phyloP scores from a whole-genome alignment of 2,888 invertebrate species.

The Gandaritis pyraliata region DNA sequence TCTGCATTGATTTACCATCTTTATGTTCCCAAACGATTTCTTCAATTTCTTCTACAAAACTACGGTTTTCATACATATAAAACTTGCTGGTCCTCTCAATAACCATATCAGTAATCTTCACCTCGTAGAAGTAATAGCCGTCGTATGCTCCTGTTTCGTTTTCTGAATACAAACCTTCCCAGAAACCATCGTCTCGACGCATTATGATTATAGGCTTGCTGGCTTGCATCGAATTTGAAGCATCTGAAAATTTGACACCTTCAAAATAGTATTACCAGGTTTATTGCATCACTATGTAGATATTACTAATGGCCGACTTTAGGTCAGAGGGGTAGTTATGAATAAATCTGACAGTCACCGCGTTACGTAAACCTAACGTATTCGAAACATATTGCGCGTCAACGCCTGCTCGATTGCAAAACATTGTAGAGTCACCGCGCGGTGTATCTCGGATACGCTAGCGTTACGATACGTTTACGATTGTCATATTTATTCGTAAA shows the following conservation, averaged over 20 bases:
- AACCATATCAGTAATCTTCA: constrained; percentile 45
- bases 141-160: constrained; percentile 37
- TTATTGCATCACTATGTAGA: too few relatives aligned
- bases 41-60: constrained; percentile 16
- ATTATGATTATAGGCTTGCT: constrained; percentile 21
- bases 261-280: too few relatives aligned
- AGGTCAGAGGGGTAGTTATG: too few relatives aligned
- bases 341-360: too few relatives aligned
- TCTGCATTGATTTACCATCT: constrained; percentile 34
- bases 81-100: constrained; percentile 41
- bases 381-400: too few relatives aligned
- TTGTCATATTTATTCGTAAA: too few relatives aligned
- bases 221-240: neutral
- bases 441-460: too few relatives aligned
- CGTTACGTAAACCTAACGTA: too few relatives aligned
- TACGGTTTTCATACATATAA: constrained; percentile 14
- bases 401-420: too few relatives aligned
- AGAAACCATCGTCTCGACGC: constrained; percentile 30
- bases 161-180: constrained; percentile 28
- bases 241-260: constrained; percentile 7
- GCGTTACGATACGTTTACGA: too few relatives aligned
- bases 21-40: constrained; percentile 34
- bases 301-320: too few relatives aligned
- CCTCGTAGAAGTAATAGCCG: constrained; percentile 52
- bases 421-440: too few relatives aligned